Evolutionary conservation across 2,797 vertebrate genomes (phyloP), one percentile per base, ranked within the genome.

Genomic region (Poeciliopsis infans): DNA sequence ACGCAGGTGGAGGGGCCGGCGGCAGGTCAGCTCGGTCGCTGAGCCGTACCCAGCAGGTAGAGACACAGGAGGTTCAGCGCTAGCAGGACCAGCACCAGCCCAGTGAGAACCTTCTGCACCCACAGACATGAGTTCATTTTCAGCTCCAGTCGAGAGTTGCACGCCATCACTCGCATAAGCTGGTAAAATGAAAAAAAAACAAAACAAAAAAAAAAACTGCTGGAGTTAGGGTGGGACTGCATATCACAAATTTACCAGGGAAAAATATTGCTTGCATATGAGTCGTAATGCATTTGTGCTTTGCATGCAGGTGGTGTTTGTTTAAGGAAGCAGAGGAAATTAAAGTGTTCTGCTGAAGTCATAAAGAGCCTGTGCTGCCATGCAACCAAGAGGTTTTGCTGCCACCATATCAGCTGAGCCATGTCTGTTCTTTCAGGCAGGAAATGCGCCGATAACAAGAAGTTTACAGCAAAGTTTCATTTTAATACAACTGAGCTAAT

Each of bases 81-180:
- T 92, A 97, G 71, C 33, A 96, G 96, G 28, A 97, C 55, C 74
- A 96, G 78, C 53, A 96, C 94, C 90, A 98, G 83, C 77, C 91
- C 90, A 15, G 95, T 75, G 7, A 97, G 95, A 82, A 98, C 92
- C 90, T 98, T 97, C 91, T 98, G 97, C 76, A 97, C 90, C 97
- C 97, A 97, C 83, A 98, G 85, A 91, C 96, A 97, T 39, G 49
- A 83, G 59, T 97, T 95, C 90, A 99, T 90, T 92, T 96, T 97
- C 91, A 97, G 96, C 90, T 98, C 97, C 92, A 98, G 91, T 75
- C 96, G 95, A 16, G 87, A 96, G 90, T 93, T 97, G 91, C 91
- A 94, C 83, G 94, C 89, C 92, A 95, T 92, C 87, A 98, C 78
- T 69, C 81, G 95, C 91, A 93, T 95, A 81, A 98, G 95, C 97